Base-by-base conservation (phyloP, 2,888 invertebrate species). In the Lasius platythorax region DNA sequence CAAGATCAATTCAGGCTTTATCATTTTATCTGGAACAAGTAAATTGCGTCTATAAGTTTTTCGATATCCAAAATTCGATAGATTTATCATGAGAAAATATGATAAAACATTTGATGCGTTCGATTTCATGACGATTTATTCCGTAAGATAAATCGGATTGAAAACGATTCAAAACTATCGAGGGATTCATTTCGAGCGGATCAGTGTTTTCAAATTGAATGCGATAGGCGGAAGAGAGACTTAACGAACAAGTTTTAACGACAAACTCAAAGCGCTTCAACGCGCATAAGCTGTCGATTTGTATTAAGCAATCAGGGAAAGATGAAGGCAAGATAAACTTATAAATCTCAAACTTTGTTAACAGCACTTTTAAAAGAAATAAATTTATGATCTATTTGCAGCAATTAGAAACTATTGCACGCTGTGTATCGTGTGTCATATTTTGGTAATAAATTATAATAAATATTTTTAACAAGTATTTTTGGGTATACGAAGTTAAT, bases 1-100 rank as follows among this genome's bases (percentile, higher is more conserved):
- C 64, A 95, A 85, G 46, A 87, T 91, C 56, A 94, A 85, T 86
- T 92, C 89, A 28, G 94, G 93, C 40, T 90, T 89, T 50, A 92
- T 76, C 63, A 91, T 91, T 87, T 91, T 91, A 76, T 93, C 94
- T 94, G 78, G 15, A 92, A 91, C 43, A 64, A 61, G 78, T 70
- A 78, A 76, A n/a, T 86, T 84, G 70, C 72, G 63, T 82, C 74
- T 56, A 78, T 64, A 81, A 30, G 23, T 82, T 79, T 67, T 46
- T 64, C n/a, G 33, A 8, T 33, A 56, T 61, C 40, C 33, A 15
- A 61, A 73, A 37, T 37, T 43, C 33, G 23, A 73, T 73, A 30
- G 28, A 43, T 79, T 70, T 70, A 70, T 18, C 28, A 18, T 33
- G 58, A 74, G 50, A 30, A 82, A 81, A 61, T 33, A 18, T 74